Conservation (phyloP, 2,888 invertebrate species). For the Therioaphis trifolii region DNA sequence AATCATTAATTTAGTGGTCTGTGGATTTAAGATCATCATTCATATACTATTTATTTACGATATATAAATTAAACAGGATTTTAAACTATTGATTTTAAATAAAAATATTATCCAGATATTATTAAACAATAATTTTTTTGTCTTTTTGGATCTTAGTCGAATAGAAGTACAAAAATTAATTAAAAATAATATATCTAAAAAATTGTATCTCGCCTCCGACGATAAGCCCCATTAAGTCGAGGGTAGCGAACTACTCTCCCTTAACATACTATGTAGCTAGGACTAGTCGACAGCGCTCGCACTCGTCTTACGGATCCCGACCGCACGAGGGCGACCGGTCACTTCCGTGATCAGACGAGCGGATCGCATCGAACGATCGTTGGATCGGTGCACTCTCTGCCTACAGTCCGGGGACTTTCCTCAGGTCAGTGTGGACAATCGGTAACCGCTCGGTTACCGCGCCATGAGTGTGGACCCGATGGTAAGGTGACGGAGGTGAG, state of each 20-base stretch:
- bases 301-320: background rate
- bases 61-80: no score
- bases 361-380: background rate
- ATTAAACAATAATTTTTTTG: no score
- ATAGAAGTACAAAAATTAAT: no score
- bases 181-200: no score
- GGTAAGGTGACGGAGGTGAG: slow-evolving; percentile 40
- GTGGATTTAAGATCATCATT: no score
- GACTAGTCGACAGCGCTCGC: slow-evolving; percentile 31
- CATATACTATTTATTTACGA: no score
- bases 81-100: no score
- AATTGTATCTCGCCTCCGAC: background rate
- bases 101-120: no score
- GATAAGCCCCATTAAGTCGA: slow-evolving; percentile 57
- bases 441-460: no score
- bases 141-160: no score
- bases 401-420: slow-evolving; percentile 42
- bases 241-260: slow-evolving; percentile 1
- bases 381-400: slow-evolving; percentile 54
- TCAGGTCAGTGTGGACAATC: slow-evolving; percentile 42
- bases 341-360: no score
- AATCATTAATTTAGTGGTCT: no score
- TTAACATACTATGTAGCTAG: slow-evolving; percentile 37
- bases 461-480: slow-evolving; percentile 52
- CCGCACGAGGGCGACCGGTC: background rate